phyloP scores from a whole-genome alignment of 2,888 invertebrate genomes.

The Agrotis segetum region DNA sequence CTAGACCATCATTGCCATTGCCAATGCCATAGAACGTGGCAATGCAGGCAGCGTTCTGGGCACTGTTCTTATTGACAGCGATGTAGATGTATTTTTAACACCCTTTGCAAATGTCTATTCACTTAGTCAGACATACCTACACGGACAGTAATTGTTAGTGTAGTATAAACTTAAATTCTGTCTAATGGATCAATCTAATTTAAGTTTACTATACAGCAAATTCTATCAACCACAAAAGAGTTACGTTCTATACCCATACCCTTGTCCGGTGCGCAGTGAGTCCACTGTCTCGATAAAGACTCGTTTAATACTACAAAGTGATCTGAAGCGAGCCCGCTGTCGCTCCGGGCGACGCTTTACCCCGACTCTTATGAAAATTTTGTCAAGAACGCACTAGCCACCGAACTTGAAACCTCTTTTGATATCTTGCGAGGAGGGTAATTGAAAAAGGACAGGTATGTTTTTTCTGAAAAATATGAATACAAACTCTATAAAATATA shows the following conservation, averaged over 20 bases:
- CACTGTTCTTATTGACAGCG: too few species aligned
- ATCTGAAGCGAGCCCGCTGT: slow-evolving; percentile 78
- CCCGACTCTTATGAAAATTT: slow-evolving; percentile 83
- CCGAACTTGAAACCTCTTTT: slow-evolving; percentile 52
- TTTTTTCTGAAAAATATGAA: not conserved
- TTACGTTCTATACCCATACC: slow-evolving; percentile 69
- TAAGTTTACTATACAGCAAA: not conserved
- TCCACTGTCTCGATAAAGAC: slow-evolving; percentile 79
- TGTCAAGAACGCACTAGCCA: slow-evolving; percentile 70
- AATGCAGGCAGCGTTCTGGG: too few species aligned
- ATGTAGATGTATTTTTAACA: too few species aligned
- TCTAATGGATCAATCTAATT: too few species aligned
- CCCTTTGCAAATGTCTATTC: too few species aligned
- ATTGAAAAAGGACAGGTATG: slow-evolving; percentile 58
- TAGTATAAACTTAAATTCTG: too few species aligned
- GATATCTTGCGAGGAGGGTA: slow-evolving; percentile 56
- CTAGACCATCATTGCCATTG: too few species aligned
- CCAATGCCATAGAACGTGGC: too few species aligned
- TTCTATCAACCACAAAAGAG: not conserved
- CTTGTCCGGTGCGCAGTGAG: slow-evolving; percentile 72
- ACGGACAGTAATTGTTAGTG: too few species aligned
- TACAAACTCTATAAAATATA: not conserved
- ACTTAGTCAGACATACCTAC: too few species aligned
- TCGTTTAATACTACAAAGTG: slow-evolving; percentile 87
- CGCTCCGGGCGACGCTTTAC: slow-evolving; percentile 86